Base-by-base conservation (phyloP, 2,888 invertebrate genomes). In the Zaprionus obscuricornis region DNA sequence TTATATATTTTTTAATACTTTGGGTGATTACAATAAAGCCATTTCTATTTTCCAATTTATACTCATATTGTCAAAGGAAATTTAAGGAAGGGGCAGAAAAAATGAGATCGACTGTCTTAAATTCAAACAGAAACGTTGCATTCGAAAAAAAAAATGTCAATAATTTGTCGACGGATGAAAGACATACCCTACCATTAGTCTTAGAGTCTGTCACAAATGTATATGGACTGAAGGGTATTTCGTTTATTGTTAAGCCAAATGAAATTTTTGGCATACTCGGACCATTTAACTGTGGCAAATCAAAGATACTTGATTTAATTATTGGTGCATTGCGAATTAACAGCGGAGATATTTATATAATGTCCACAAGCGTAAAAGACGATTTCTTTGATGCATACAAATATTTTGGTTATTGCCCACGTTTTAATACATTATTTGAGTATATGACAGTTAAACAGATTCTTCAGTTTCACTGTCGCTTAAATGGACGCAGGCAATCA, bases 241-340 rank as follows among this genome's bases (percentile, higher is more conserved):
- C 56, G 0, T 50, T 56, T 10, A 8, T 6, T n/a, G 39, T 58
- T 1, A 1, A 40, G 8, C 37, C 37, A 3, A 8, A 13, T 0
- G 29, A 46, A 7, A 29, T 58, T 1, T 52, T 58, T 3, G 58
- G 56, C 3, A n/a, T 62, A n/a, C 22, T 62, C 0, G 60, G 60
- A 10, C 14, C 26, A 0, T 11, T 2, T 14, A 13, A 33, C 0
- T 56, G 56, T 0, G 50, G 60, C 2, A 56, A 62, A n/a, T 27
- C 56, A 4, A 22, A 33, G 2, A 29, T 50, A 1, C 16, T 62
- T 1, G 6, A 22, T 6, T 1, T 24, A 2, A 29, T 36, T 8
- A 13, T 18, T 6, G 56, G 60, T 7, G n/a, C 11, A 2, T n/a
- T 8, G 1, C 20, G 13, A 1, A 50, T 57, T 5, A 22, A 7